Conservation (phyloP, 2,113 vertebrate species). For the Paradoxurus hermaphroditus region DNA sequence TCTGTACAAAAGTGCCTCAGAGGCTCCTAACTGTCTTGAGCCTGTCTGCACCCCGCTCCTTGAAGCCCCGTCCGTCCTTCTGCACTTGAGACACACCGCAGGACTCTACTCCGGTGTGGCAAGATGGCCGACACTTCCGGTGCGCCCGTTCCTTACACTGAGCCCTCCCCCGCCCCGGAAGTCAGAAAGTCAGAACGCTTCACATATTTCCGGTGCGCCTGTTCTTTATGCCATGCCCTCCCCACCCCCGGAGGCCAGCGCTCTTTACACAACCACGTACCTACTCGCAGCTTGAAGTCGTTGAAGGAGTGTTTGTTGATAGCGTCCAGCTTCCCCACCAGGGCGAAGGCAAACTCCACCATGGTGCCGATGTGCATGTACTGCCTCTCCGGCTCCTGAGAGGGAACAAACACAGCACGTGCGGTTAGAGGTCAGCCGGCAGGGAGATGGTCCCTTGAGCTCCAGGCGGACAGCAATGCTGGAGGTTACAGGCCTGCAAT, state of each 20-base stretch:
- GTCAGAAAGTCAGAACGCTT: too few species aligned
- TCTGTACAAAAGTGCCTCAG: neutral
- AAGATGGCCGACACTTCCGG: fast-evolving
- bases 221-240: fast-evolving
- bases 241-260: fast-evolving
- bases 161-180: too few species aligned
- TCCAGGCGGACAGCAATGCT: fast-evolving
- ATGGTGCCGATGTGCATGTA: constrained; percentile 98
- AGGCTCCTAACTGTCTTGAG: too few species aligned
- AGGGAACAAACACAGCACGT: neutral
- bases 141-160: too few species aligned
- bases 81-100: fast-evolving
- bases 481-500: too few species aligned
- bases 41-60: too few species aligned
- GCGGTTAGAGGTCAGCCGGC: neutral
- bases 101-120: fast-evolving
- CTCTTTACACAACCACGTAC: constrained; percentile 81
- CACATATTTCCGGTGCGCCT: fast-evolving
- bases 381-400: constrained; percentile 95
- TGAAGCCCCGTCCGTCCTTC: fast-evolving
- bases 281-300: constrained; percentile 96
- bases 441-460: fast-evolving
- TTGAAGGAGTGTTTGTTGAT: constrained; percentile 99
- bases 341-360: constrained; percentile 97
- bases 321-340: constrained; percentile 96